Evolutionary conservation across 2,888 invertebrate genomes (phyloP).

Genomic region (Amphipyra tragopoginis): DNA sequence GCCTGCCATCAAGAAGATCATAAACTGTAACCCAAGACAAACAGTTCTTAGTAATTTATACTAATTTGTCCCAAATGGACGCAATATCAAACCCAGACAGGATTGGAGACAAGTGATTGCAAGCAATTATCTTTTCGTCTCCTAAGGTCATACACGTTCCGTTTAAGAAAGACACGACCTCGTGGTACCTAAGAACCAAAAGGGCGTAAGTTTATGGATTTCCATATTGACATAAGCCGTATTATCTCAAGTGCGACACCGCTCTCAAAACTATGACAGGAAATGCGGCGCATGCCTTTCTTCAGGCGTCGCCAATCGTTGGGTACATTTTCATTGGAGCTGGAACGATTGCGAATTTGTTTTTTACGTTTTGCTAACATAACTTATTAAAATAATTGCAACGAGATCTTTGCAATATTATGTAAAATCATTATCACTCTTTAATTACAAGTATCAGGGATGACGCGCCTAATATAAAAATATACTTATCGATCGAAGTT

Average conservation of each 20-base stretch:
- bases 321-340: conserved; percentile 25
- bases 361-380: neutral
- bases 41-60: conserved; percentile 41
- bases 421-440: too few species aligned
- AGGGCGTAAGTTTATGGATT: conserved; percentile 68
- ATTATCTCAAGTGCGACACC: conserved; percentile 68
- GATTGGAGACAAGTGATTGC: conserved; percentile 68
- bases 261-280: conserved; percentile 86
- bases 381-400: too few species aligned
- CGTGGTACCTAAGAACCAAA: conserved; percentile 63
- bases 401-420: too few species aligned
- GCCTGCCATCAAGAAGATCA: conserved; percentile 29
- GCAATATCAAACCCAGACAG: conserved; percentile 63
- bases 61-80: conserved; percentile 56
- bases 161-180: conserved; percentile 79
- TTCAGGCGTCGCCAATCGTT: conserved; percentile 76
- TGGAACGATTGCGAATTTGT: neutral
- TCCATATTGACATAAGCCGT: conserved; percentile 72
- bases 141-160: conserved; percentile 83
- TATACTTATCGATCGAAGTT: too few species aligned
- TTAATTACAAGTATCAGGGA: too few species aligned
- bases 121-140: conserved; percentile 83
- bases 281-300: conserved; percentile 83
- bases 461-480: too few species aligned
- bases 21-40: conserved; percentile 47